A percentile compares a stretch with the other conserved stretches of the same genome.
These are phyloP conservation scores for Drosophila mimetica DNA, from an alignment of 2,888 invertebrate genomes.

Conservation along the genomic window DNA sequence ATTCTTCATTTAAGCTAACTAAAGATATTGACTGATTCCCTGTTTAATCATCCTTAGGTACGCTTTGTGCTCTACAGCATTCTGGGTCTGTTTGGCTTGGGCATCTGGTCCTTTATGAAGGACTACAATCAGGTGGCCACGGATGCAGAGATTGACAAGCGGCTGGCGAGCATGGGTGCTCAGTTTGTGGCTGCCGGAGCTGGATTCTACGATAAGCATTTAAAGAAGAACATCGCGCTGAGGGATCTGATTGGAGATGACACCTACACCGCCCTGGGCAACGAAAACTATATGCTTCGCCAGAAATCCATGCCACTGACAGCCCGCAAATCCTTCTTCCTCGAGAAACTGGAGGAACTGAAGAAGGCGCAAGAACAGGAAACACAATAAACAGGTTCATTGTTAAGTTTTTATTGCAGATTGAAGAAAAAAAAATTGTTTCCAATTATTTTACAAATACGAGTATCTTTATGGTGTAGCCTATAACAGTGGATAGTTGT, in stretches of 20 bases:
- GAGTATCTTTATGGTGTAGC: constrained; percentile 11
- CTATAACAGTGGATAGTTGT: constrained; percentile 36
- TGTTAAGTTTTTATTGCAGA: constrained; percentile 21
- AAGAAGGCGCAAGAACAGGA: constrained; percentile 38
- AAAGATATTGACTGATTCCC: not conserved
- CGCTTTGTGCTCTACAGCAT: constrained; percentile 86
- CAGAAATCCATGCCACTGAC: constrained; percentile 88
- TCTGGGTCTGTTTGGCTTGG: constrained; percentile 86
- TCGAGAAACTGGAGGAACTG: constrained; percentile 85
- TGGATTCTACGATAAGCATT: constrained; percentile 90
- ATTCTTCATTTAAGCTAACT: not conserved
- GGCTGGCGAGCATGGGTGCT: constrained; percentile 86
- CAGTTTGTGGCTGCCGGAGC: constrained; percentile 89
- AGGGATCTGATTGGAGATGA: constrained; percentile 85
- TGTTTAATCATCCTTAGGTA: constrained; percentile 52
- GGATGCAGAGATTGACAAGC: constrained; percentile 88
- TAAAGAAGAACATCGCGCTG: constrained; percentile 90
- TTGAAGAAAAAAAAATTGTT: not conserved
- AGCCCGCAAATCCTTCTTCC: constrained; percentile 88
- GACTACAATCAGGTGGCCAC: constrained; percentile 88
- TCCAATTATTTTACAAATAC: constrained; percentile 8
- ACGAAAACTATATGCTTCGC: constrained; percentile 88
- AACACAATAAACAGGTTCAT: constrained; percentile 42
- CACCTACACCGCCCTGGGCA: constrained; percentile 88
- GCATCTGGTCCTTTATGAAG: constrained; percentile 87